These are phyloP conservation scores for Mycogona germanica DNA, from an alignment of 2,888 invertebrate genomes.

Conservation along the genomic window DNA sequence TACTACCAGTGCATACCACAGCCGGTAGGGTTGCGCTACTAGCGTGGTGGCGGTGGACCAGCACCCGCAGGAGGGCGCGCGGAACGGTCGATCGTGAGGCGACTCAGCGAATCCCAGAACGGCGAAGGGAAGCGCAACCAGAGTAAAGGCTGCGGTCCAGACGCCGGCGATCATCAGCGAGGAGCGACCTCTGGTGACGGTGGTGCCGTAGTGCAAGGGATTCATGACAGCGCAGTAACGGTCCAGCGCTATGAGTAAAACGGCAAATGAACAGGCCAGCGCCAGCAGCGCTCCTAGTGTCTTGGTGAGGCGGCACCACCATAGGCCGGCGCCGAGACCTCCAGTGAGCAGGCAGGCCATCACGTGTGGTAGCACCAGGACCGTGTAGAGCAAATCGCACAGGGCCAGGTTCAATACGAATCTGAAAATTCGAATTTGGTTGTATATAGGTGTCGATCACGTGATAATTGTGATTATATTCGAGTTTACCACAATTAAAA, in stretches of 20 bases:
- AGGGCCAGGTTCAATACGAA: slow-evolving; percentile 45
- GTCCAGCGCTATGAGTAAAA: slow-evolving; percentile 49
- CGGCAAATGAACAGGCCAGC: slow-evolving; percentile 47
- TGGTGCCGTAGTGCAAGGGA: slow-evolving; percentile 48
- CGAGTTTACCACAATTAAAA: not conserved
- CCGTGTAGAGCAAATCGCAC: slow-evolving; percentile 38
- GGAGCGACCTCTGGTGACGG: slow-evolving; percentile 37
- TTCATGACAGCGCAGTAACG: slow-evolving; percentile 53
- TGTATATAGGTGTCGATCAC: no score
- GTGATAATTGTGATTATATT: no score
- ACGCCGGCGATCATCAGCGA: slow-evolving; percentile 35
- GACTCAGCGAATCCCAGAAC: slow-evolving; percentile 27
- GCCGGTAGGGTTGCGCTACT: slow-evolving; percentile 1
- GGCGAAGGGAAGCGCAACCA: slow-evolving; percentile 34
- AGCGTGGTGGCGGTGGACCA: slow-evolving; percentile 1
- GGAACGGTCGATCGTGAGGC: slow-evolving; percentile 24
- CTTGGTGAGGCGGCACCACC: slow-evolving; percentile 44
- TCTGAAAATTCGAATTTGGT: slow-evolving; percentile 28
- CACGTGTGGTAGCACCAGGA: slow-evolving; percentile 37
- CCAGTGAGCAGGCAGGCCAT: slow-evolving; percentile 34
- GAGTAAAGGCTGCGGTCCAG: slow-evolving; percentile 35
- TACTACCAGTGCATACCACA: slow-evolving; percentile 33
- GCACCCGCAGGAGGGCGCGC: not conserved
- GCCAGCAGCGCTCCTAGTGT: slow-evolving; percentile 45
- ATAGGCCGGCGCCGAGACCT: slow-evolving; percentile 26